These are phyloP conservation scores for Uromys caudimaculatus DNA, from an alignment of 2,797 vertebrate species.

Conservation along the genomic window DNA sequence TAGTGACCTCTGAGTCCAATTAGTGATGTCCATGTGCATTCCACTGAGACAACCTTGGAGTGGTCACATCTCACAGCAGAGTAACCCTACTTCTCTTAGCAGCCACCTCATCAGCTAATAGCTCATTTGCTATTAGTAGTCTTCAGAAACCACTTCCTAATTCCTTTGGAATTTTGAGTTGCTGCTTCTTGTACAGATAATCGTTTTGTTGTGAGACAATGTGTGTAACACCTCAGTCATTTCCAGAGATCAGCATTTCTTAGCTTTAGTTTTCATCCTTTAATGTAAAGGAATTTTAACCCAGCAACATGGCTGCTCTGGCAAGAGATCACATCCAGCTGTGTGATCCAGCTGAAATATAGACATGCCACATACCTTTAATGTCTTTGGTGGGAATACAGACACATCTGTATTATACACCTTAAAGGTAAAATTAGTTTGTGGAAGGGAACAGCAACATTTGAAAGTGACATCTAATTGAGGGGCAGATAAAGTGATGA, in stretches of 20 bases:
- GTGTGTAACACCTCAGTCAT: not conserved
- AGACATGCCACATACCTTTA: not conserved
- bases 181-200: not conserved
- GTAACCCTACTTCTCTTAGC: not conserved
- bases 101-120: not conserved
- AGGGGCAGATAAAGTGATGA: not conserved
- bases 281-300: not conserved
- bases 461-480: not conserved
- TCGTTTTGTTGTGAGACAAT: not conserved
- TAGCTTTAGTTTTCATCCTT: not conserved
- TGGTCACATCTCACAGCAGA: not conserved
- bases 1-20: not conserved
- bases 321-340: not conserved
- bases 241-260: not conserved
- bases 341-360: not conserved
- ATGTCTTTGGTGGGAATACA: not conserved
- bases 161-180: not conserved
- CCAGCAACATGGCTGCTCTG: not conserved
- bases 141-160: not conserved
- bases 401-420: not conserved
- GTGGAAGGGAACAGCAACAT: not conserved
- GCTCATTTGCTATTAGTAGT: not conserved
- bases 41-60: not conserved
- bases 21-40: not conserved
- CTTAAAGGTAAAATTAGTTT: not conserved